phyloP scores from a whole-genome alignment of 2,797 vertebrate species.

The Gadopsis bispinosus region DNA sequence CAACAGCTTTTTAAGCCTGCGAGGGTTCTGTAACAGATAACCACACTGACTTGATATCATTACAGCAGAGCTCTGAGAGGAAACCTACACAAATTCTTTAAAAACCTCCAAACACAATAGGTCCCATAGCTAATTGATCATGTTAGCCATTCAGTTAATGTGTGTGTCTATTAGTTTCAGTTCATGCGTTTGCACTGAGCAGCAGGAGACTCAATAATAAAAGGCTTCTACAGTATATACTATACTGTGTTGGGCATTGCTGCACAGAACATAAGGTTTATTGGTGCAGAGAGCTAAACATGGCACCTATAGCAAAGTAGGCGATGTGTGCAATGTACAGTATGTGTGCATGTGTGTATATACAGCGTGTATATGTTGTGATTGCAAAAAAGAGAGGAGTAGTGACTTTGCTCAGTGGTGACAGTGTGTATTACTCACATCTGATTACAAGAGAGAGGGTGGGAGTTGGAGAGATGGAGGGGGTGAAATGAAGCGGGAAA shows the following conservation, averaged over 20 bases:
- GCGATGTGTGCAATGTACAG: slow-evolving; percentile 9
- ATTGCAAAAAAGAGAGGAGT: slow-evolving; percentile 8
- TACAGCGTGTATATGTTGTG: slow-evolving; percentile 7
- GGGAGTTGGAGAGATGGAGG: slow-evolving; percentile 48
- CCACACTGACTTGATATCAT: slow-evolving; percentile 18
- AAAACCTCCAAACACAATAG: slow-evolving; percentile 28
- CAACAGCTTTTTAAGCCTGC: slow-evolving; percentile 7
- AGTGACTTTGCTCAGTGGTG: slow-evolving; percentile 46
- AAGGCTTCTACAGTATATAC: background rate
- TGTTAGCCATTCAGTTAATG: slow-evolving; percentile 27
- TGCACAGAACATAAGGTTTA: slow-evolving; percentile 23
- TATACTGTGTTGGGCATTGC: slow-evolving; percentile 1
- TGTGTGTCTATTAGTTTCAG: slow-evolving; percentile 11
- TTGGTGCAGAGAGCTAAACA: slow-evolving; percentile 25
- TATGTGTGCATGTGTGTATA: background rate
- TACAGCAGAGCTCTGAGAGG: slow-evolving; percentile 2
- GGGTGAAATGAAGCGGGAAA: slow-evolving; percentile 48
- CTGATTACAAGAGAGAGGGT: slow-evolving; percentile 47
- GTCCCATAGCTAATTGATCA: slow-evolving; percentile 28
- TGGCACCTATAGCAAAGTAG: slow-evolving; percentile 20
- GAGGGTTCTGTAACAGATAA: slow-evolving; percentile 23
- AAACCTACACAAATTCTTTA: slow-evolving; percentile 32
- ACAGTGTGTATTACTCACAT: slow-evolving; percentile 61
- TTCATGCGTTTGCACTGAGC: slow-evolving; percentile 14
- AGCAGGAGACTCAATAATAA: slow-evolving; percentile 22